Evolutionary conservation across 2,113 vertebrate species (phyloP).

Genomic region (Bothrops jararaca): DNA sequence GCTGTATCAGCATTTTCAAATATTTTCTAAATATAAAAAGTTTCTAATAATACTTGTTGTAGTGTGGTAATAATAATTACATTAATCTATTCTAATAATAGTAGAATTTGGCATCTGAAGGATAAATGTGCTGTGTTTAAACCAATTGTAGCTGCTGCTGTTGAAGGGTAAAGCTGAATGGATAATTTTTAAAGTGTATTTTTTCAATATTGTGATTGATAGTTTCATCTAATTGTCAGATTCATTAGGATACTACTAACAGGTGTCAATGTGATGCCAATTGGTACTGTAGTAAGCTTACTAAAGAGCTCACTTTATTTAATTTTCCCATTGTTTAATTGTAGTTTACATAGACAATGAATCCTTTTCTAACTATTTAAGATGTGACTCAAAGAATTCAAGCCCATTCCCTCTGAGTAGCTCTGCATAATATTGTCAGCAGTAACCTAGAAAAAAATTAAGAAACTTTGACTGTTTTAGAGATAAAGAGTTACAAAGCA

Average conservation of each 20-base stretch:
- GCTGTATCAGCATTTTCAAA: background rate
- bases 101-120: background rate
- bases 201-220: background rate
- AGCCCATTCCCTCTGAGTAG: background rate
- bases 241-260: background rate
- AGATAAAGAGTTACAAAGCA: background rate
- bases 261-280: background rate
- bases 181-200: background rate
- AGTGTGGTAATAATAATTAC: background rate
- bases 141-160: background rate
- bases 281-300: background rate
- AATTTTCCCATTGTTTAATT: background rate
- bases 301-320: background rate
- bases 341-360: background rate
- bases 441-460: background rate
- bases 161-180: background rate
- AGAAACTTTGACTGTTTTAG: background rate
- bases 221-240: background rate
- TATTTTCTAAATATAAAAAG: background rate
- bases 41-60: background rate
- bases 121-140: background rate
- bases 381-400: background rate
- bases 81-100: background rate
- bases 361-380: background rate
- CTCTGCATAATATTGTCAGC: background rate